Evolutionary conservation across 2,797 vertebrate genomes (phyloP).

Genomic region (Orientallactaga sibirica): DNA sequence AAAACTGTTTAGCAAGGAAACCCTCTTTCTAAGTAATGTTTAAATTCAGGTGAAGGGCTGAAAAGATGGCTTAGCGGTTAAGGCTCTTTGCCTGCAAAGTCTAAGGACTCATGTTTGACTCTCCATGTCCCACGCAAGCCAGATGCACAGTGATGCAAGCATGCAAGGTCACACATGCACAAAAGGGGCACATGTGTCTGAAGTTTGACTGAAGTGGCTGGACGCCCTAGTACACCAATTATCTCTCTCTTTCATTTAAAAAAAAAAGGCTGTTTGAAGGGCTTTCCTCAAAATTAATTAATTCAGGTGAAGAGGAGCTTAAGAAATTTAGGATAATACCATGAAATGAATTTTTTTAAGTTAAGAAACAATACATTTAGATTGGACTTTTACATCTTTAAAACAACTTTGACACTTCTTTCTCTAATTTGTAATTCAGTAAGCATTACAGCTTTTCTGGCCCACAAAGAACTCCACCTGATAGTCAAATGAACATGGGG

Average conservation of each 20-base stretch:
- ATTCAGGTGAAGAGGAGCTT: background rate
- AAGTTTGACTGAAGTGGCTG: too few relatives aligned
- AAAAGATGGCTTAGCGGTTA: too few relatives aligned
- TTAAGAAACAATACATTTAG: constrained; percentile 26
- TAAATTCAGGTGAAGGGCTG: constrained; percentile 25
- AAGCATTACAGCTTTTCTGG: constrained; percentile 14
- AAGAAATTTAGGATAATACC: constrained; percentile 23
- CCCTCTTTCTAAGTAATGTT: constrained; percentile 41
- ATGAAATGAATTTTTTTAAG: constrained; percentile 56
- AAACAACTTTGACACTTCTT: constrained; percentile 48
- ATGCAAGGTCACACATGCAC: too few relatives aligned
- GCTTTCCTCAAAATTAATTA: background rate
- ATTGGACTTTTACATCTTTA: constrained; percentile 61
- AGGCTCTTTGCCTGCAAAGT: too few relatives aligned
- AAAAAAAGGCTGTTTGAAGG: too few relatives aligned
- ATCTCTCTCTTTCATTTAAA: too few relatives aligned
- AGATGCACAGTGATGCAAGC: too few relatives aligned
- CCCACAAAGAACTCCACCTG: constrained; percentile 48
- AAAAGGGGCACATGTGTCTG: too few relatives aligned
- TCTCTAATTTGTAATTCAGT: constrained; percentile 31
- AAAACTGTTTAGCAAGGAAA: constrained; percentile 62
- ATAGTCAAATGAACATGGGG: constrained; percentile 38
- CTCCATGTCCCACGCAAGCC: too few relatives aligned
- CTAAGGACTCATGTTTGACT: too few relatives aligned
- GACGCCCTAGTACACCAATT: too few relatives aligned